Base-by-base conservation (phyloP, 2,888 invertebrate species). In the Epinotia demarniana region DNA sequence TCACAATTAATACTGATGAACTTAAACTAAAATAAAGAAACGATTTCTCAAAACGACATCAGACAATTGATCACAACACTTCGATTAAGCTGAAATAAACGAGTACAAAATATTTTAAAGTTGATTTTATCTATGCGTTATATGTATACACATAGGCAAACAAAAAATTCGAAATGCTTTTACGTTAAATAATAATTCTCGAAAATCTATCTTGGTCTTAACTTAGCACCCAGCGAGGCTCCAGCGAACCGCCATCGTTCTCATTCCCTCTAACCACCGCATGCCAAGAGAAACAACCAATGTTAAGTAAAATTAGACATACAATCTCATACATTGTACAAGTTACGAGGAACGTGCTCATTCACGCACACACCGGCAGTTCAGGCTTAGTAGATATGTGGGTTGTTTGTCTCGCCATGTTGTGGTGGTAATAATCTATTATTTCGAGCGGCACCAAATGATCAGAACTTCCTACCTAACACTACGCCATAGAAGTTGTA, bases 221-320 rank as follows among this genome's bases (percentile, higher is more conserved):
- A 85, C 90, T 84, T 90, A 91, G 91, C 91, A 91, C 91, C 91
- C 86, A 85, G 84, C 87, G 85, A 86, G 82, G 80, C 79, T 77
- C 70, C 63, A 72, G 77, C 78, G 60, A 57, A 73, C 77, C 73
- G 43, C 63, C 67, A 19, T 66, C 58, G 19, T 60, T 70, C 46
- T 63, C 49, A 43, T 43, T 53, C 43, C 33, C 39, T 49, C 53
- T 61, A 27, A 33, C 58, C 57, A 43, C 49, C 43, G n/a, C 63
- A 33, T 18, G 27, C 19, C 60, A 49, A 66, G 33, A 11, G 61
- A 60, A 53, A 69, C 18, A 58, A 33, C 57, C 68, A 18, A 13
- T 19, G 43, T 73, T 18, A 4, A 67, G 19, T 9, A 19, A 57
- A 57, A 27, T 13, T 39, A 13, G 6, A 63, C 43, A 60, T 27